Evolutionary conservation across 2,113 vertebrate species (phyloP).

Genomic region (Circaetus gallicus): DNA sequence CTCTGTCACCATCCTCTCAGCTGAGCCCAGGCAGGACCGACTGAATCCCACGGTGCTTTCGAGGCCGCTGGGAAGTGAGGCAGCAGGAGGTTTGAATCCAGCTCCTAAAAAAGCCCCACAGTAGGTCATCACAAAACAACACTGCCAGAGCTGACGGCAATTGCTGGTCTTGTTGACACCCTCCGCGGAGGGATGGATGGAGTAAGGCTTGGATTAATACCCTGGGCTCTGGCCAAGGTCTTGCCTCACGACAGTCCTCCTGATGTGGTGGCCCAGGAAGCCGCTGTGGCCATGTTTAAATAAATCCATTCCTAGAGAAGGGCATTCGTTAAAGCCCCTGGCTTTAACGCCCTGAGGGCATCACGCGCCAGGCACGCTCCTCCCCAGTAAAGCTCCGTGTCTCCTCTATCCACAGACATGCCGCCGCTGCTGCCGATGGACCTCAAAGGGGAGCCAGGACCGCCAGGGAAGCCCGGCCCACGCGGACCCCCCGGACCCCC

Average conservation of each 20-base stretch:
- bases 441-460: conserved; percentile 93
- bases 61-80: neutral
- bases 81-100: neutral
- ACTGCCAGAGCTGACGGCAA: neutral
- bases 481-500: conserved; percentile 87
- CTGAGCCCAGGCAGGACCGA: neutral
- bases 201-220: neutral
- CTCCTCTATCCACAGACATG: conserved; percentile 81
- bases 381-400: neutral
- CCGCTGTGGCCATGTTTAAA: neutral
- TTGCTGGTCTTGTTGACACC: neutral
- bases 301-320: neutral
- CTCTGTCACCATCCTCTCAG: neutral
- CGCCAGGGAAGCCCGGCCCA: conserved; percentile 90
- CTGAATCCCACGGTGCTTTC: conserved; percentile 34
- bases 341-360: neutral
- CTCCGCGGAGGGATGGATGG: neutral
- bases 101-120: neutral
- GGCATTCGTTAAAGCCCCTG: fast-evolving
- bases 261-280: neutral
- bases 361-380: fast-evolving
- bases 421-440: conserved; percentile 85
- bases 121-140: neutral
- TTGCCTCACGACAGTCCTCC: neutral
- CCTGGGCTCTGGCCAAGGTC: neutral